Base-by-base conservation (phyloP, 2,888 invertebrate genomes). In the Bombylius discolor region DNA sequence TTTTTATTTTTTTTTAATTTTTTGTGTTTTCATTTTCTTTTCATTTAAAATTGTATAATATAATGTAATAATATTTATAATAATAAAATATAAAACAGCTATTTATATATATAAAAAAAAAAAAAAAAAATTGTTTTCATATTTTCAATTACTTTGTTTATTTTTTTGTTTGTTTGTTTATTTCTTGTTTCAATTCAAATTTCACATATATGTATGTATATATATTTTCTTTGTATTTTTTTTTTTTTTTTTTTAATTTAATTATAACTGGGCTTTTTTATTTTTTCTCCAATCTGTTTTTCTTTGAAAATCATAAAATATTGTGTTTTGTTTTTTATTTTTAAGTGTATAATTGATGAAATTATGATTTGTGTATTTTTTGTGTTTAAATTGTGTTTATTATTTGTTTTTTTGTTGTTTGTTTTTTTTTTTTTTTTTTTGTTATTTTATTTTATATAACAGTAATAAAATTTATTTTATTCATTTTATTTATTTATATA, bases 51-150 rank as follows among this genome's bases (percentile, higher is more conserved):
- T 36, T 36, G 36, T 36, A 36, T 36, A 36, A 8, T 8, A 46
- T 13, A 50, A 46, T 46, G 49, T 50, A 54, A 50, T 55, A 55
- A 55, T 55, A 55, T 49, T 55, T 50, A 55, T 46, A 55, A 44
- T 55, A 36, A 50, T 42, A 5, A 55, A 23, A 23, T 23, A 23
- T 23, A 23, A 23, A 23, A 23, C 23, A 23, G 23, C 23, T 23
- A 23, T 23, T 1, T 23, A 23, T 23, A 23, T 1, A 23, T 23
- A 50, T 55, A 55, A 46, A 50, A 13, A 49, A 55, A 55, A 49
- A 55, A 55, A 53, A 55, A 49, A 46, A 46, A 46, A 14, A 14
- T 7, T 13, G n/a, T n/a, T 50, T 46, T 46, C n/a, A 11, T n/a
- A 11, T n/a, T 46, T 46, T 55, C 49, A 55, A 46, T 45, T 49